A percentile compares a stretch with the other conserved stretches of the same genome.
These are phyloP conservation scores for Platygyra sinensis DNA, from an alignment of 64 coral and sea anemone species.

Conservation along the genomic window DNA sequence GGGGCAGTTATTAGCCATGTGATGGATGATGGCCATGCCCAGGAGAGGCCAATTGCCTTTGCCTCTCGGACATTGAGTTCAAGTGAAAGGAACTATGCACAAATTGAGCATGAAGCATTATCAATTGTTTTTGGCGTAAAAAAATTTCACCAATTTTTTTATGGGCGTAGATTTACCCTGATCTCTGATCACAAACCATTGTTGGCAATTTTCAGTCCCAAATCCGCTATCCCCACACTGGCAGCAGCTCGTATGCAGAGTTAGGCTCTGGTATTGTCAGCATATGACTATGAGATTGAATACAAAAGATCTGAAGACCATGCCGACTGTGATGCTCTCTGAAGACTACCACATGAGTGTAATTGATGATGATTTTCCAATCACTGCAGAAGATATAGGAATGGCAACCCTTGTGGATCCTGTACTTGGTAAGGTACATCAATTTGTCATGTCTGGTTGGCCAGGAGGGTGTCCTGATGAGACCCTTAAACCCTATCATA, in stretches of 20 bases:
- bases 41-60: too few species aligned
- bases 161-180: constrained; percentile 47
- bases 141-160: constrained; percentile 64
- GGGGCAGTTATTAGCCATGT: too few species aligned
- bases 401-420: constrained; percentile 22
- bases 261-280: constrained; percentile 46
- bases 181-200: constrained; percentile 50
- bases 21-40: too few species aligned
- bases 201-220: constrained; percentile 34
- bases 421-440: not conserved
- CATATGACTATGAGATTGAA: constrained; percentile 58
- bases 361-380: constrained; percentile 52
- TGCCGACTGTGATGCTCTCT: constrained; percentile 39
- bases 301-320: constrained; percentile 14
- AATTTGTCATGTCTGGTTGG: constrained; percentile 36
- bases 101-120: constrained; percentile 63
- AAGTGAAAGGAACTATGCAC: constrained; percentile 65
- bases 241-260: constrained; percentile 58
- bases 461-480: constrained; percentile 36
- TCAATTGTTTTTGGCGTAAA: constrained; percentile 55
- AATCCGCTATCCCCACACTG: constrained; percentile 15
- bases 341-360: constrained; percentile 36
- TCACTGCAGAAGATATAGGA: constrained; percentile 35
- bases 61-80: not conserved
- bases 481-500: not conserved